Conservation (phyloP, 2,113 vertebrate species). For the Sitta europaea region DNA sequence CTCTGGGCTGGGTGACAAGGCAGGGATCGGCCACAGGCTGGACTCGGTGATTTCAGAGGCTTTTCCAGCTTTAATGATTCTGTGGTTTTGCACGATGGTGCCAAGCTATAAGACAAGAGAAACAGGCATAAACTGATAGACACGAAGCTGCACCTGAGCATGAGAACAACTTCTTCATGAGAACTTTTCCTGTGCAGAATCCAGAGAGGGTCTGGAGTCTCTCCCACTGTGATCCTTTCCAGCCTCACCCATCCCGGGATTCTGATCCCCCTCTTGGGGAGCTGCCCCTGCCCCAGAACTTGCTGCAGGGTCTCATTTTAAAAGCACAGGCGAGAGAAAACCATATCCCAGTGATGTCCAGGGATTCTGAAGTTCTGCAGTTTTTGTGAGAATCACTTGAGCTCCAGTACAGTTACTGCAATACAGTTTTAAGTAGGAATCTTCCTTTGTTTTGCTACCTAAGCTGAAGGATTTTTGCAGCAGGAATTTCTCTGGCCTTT, state of each 20-base stretch:
- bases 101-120: neutral
- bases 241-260: neutral
- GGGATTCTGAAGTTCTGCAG: neutral
- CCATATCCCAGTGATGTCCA: rapidly evolving
- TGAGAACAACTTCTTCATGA: neutral
- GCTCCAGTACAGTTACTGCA: neutral
- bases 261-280: neutral
- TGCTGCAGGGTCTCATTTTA: rapidly evolving
- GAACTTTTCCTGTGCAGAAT: neutral
- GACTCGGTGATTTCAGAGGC: too few species aligned
- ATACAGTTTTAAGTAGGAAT: neutral
- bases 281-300: neutral
- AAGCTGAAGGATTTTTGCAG: neutral
- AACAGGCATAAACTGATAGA: too few species aligned
- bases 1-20: neutral
- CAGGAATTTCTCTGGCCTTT: neutral
- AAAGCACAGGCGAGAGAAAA: rapidly evolving
- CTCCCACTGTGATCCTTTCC: neutral
- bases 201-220: neutral
- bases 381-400: neutral
- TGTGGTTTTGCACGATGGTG: neutral
- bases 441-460: neutral
- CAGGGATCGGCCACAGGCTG: neutral
- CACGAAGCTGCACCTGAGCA: neutral
- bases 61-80: neutral